These are phyloP conservation scores for Mastigias papua DNA, from an alignment of 30 jellyfish, hydroid and myxozoan species.

Conservation along the genomic window DNA sequence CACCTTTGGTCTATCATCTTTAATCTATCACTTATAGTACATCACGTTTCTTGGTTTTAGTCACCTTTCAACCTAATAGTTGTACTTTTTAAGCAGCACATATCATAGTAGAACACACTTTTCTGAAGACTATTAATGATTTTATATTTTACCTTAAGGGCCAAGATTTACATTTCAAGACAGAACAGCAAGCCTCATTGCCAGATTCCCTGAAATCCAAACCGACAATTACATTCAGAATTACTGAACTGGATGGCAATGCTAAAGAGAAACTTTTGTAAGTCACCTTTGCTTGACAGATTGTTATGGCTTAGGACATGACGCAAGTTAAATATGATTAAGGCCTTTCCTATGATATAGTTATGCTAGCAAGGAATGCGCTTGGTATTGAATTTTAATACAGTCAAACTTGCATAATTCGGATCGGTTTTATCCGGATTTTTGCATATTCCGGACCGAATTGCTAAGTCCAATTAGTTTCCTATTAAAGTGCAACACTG, in stretches of 20 bases:
- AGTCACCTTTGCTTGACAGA: slow-evolving; percentile 2
- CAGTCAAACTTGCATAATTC: too few relatives aligned
- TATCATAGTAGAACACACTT: neutral
- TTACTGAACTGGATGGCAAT: slow-evolving; percentile 82
- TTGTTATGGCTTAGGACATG: neutral
- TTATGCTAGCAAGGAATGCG: too few relatives aligned
- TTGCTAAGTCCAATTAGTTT: too few relatives aligned
- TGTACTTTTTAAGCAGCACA: neutral
- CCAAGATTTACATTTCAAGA: slow-evolving; percentile 63
- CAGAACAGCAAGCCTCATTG: slow-evolving; percentile 73
- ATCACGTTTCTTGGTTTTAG: neutral
- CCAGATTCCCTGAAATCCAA: slow-evolving; percentile 73
- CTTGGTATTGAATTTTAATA: too few relatives aligned
- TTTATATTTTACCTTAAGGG: slow-evolving; percentile 59
- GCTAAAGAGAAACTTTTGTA: slow-evolving; percentile 66
- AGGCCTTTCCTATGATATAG: neutral
- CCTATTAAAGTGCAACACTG: too few relatives aligned
- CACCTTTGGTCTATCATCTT: neutral
- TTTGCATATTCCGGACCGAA: too few relatives aligned
- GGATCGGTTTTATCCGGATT: too few relatives aligned
- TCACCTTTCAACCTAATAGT: neutral
- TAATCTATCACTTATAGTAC: neutral
- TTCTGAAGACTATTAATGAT: neutral
- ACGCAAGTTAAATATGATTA: neutral
- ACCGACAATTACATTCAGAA: slow-evolving; percentile 60